Base-by-base conservation (phyloP, 1,140 invertebrate genomes). In the Stegodyphus dumicola region DNA sequence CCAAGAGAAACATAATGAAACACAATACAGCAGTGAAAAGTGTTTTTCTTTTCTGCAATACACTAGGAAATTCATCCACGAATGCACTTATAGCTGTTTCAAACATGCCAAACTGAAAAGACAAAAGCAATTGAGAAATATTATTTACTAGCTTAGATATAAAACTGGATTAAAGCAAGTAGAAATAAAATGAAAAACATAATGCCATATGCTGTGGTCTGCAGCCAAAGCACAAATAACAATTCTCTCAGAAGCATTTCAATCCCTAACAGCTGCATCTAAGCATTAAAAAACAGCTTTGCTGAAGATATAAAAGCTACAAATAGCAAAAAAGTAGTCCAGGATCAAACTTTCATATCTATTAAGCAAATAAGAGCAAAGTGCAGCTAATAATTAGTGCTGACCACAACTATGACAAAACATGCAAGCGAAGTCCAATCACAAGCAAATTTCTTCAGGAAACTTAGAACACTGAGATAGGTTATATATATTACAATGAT, bases 1-100 rank as follows among this genome's bases (percentile, higher is more conserved):
- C 86, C 53, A 90, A 87, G 79, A 91, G 89, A 49, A 91, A 86
- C 87, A 90, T 89, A 17, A 93, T 78, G 88, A 93, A 92, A 89
- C 93, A 93, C 7, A 92, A 79, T 1, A 53, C 5, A 11, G 17
- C 87, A 3, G 67, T 87, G 52, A 87, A 86, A 11, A 69, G 48
- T 9, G 70, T 48, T 73, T 87, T 87, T 18, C 77, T 69, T 11
- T 87, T 85, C 15, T 87, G 56, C 11, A 85, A 53, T 15, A 77
- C 11, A 13, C 5, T 48, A 5, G 83, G 83, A 48, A 86, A 87
- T 75, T 87, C 84, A 48, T 87, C 87, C 0, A 86, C 83, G 76
- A 87, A 87, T 11, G 87, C 83, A 74, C 87, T 87, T 6, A 87
- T 64, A 7, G 56, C 71, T 4, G 83, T 78, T 56, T 87, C 87